Conservation (phyloP, 2,797 vertebrate species). For the Anniella stebbinsi region DNA sequence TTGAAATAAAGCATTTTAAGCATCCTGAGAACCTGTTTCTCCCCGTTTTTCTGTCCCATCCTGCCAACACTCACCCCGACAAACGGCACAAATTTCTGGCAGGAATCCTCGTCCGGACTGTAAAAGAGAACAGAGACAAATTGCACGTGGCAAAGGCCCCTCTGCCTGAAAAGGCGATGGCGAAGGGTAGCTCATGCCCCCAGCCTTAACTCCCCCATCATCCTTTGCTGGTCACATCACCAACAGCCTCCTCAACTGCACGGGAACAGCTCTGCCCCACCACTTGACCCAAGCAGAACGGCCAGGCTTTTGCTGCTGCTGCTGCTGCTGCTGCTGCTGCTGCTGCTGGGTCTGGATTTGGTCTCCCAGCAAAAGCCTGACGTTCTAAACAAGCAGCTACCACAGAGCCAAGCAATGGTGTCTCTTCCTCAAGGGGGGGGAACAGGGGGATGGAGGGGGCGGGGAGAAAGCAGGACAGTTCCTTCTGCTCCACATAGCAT, state of each 20-base stretch:
- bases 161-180: neutral
- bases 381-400: slow-evolving; percentile 40
- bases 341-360: neutral
- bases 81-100: slow-evolving; percentile 94
- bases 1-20: too few species aligned
- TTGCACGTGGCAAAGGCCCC: slow-evolving; percentile 24
- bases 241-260: neutral
- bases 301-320: neutral
- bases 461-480: neutral
- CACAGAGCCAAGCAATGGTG: slow-evolving; percentile 74
- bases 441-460: neutral
- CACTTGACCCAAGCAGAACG: neutral
- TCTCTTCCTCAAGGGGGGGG: slow-evolving; percentile 37
- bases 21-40: too few species aligned
- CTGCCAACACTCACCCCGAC: slow-evolving; percentile 85
- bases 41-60: neutral
- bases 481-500: neutral
- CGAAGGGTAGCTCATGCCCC: neutral
- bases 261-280: neutral
- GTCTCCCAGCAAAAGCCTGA: slow-evolving; percentile 3
- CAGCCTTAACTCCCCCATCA: neutral
- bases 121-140: slow-evolving; percentile 47
- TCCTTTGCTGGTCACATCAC: neutral
- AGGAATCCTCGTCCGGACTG: slow-evolving; percentile 93
- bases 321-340: neutral